Evolutionary conservation across 2,113 vertebrate species (phyloP), one percentile per base, ranked within the genome.

Genomic region (Tetrao urogallus): DNA sequence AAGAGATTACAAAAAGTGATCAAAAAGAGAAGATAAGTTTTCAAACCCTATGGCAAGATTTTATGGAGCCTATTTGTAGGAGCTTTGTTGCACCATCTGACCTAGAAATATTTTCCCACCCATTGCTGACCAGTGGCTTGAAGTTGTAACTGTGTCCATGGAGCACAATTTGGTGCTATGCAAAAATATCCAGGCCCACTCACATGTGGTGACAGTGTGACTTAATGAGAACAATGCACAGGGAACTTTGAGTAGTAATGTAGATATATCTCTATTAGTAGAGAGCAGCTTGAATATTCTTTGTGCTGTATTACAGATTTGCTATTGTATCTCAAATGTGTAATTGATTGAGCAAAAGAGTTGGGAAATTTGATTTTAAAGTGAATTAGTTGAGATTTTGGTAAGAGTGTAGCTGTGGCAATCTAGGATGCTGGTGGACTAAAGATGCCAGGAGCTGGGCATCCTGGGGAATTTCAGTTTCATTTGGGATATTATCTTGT

Each of bases 371-470:
- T 85, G 63, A 70, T 82, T 95, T 94, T 73, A 85, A 54, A 88
- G 76, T 73, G 38, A 32, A 50, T 69, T 80, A 73, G 45, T 48
- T 92, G 73, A 88, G 82, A 77, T 91, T 79, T 71, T 87, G 65
- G 32, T 74, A 47, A 76, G 38, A 77, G 20, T 14, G 40, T 88
- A 83, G 19, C 83, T 92, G 50, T 86, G 72, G 56, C 72, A 93
- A 57, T 74, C 24, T 34, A 64, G 88, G 80, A 54, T 66, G 30
- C 16, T 21, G 8, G 14, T 70, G 30, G n/a, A 40, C 45, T 94
- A 50, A 77, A 84, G 69, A 45, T 88, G 54, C 43, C 66, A 72
- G 75, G 32, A 85, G 32, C 43, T 69, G 54, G 80, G 32, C n/a
- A 54, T 66, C 21, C 30, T 71, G 48, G 63, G 18, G 28, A 60